Evolutionary conservation across 35 echinoderm and acorn worm species (phyloP), one percentile per base, ranked within the genome.

Genomic region (Chiridota heheva): DNA sequence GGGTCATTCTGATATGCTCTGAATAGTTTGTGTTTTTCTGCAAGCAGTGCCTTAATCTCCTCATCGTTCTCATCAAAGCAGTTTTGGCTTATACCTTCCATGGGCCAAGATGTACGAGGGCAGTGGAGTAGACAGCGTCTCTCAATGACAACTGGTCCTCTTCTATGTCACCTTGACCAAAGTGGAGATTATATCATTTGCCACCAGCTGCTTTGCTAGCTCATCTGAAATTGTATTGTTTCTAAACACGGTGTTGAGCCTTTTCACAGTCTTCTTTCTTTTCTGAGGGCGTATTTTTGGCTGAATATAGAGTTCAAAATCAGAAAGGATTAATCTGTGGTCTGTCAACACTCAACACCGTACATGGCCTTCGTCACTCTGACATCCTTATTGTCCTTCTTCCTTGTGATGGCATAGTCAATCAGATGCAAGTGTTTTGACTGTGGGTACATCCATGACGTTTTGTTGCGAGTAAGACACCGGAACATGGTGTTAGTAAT

Each of bases 401-500:
- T 58, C 25, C 86, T 70, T 17, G 59, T 47, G 7, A 81, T 88
- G 76, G 72, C 77, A 44, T 81, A 82, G 61, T 81, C 77, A 2
- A 88, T 70, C 0, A 88, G 66, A 58, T 72, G 65, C 76, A 76
- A 88, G 41, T 88, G 60, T 16, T 81, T 81, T 16, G 75, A 81
- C 5, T 76, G 43, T 4, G 85, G 75, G 40, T 88, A 45, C 75
- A 88, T 70, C 76, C 85, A 81, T 6, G 85, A 24, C 6, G 74
- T 81, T 48, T 59, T 88, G 43, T 88, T 67, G 1, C 32, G 41
- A 27, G 38, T 68, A 5, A 36, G 26, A 2, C 67, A 64, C 3
- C 42, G 31, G 75, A 88, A 88, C 1, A 81, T 20, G 5, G 85
- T 88, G 63, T 88, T 88, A 1, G 73, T 80, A 43, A 88, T 81